Evolutionary conservation across 2,797 vertebrate genomes (phyloP).

Genomic region (Sebastes variabilis): DNA sequence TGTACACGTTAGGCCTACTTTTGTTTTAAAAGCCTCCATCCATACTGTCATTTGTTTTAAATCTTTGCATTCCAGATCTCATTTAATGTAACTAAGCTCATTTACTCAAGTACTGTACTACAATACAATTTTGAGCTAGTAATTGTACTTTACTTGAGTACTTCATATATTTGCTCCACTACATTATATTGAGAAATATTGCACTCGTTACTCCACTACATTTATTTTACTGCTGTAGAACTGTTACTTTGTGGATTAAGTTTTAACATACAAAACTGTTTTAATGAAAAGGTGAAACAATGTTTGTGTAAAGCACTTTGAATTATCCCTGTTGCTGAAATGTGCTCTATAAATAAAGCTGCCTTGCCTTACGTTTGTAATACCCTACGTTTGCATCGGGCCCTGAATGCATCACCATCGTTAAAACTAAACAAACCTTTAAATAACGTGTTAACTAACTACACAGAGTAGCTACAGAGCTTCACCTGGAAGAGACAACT

Average conservation of each 20-base stretch:
- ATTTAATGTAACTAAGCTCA: not conserved
- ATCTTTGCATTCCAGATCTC: not conserved
- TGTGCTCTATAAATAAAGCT: too few relatives aligned
- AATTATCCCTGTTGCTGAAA: too few relatives aligned
- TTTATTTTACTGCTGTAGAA: not conserved
- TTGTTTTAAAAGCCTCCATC: not conserved
- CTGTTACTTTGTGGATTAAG: not conserved
- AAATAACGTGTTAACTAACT: not conserved
- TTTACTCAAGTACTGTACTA: not conserved
- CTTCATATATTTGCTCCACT: not conserved
- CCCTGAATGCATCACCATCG: not conserved
- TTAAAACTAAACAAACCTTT: not conserved
- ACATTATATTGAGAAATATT: not conserved
- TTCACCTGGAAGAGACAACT: rapidly evolving
- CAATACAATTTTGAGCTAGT: not conserved
- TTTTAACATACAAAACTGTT: not conserved
- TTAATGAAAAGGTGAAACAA: too few relatives aligned
- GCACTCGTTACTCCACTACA: not conserved
- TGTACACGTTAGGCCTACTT: not conserved
- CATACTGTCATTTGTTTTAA: not conserved
- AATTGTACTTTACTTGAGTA: not conserved
- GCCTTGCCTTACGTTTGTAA: not conserved
- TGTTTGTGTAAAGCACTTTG: too few relatives aligned
- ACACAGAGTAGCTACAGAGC: not conserved
- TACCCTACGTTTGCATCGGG: not conserved